A percentile compares a stretch with the other conserved stretches of the same genome.
phyloP scores from a whole-genome alignment of 2,113 vertebrate species.

The Eulacestoma nigropectus region DNA sequence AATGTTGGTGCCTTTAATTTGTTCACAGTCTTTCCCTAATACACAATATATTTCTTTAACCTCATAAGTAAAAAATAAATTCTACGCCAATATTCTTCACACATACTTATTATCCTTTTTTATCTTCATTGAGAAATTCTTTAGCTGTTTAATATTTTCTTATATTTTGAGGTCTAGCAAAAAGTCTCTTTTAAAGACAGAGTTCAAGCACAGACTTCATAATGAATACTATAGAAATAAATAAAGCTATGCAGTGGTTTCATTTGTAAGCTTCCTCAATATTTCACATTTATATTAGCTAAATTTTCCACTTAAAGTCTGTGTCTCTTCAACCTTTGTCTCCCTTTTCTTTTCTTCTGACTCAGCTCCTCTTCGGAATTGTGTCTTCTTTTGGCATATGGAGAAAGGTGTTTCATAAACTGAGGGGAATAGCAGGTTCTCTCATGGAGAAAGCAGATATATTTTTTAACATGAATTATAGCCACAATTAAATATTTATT shows the following conservation, averaged over 20 bases:
- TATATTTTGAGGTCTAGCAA: background rate
- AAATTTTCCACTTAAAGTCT: background rate
- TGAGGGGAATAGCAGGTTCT: background rate
- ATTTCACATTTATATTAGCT: background rate
- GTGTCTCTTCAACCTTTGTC: background rate
- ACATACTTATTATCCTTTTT: background rate
- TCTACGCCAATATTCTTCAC: background rate
- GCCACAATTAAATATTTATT: background rate
- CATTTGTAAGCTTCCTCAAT: background rate
- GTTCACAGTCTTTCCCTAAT: background rate
- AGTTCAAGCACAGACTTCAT: background rate
- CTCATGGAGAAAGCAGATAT: background rate
- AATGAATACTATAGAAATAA: background rate
- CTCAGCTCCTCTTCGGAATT: background rate
- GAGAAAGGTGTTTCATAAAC: slow-evolving; percentile 19
- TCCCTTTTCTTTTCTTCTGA: background rate
- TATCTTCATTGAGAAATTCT: background rate
- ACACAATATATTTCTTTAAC: background rate
- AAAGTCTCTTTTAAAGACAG: background rate
- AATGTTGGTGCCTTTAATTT: background rate
- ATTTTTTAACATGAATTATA: background rate
- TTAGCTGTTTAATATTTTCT: background rate
- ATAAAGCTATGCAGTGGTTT: background rate
- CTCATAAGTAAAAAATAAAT: background rate
- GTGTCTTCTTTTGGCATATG: background rate